A percentile compares a stretch with the other conserved stretches of the same genome.
These are phyloP conservation scores for Bhutanitis thaidina DNA, from an alignment of 2,888 invertebrate genomes.

Conservation along the genomic window DNA sequence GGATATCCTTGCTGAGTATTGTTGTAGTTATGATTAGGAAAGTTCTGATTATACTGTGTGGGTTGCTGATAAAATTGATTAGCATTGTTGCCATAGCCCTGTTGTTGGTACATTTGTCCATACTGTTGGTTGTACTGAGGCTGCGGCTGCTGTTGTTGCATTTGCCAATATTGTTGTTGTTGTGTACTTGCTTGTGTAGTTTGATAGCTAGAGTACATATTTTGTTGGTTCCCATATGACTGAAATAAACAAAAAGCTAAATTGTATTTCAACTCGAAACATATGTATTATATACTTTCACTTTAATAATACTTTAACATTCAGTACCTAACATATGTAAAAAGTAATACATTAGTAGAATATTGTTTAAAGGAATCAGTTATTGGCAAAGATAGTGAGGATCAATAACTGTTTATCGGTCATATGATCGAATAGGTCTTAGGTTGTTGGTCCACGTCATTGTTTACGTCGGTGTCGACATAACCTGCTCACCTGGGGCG, in stretches of 20 bases:
- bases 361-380: background rate
- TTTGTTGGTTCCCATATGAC: constrained; percentile 59
- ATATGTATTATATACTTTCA: background rate
- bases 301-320: background rate
- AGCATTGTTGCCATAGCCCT: constrained; percentile 49
- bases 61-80: constrained; percentile 56
- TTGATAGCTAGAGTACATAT: constrained; percentile 55
- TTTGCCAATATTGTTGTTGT: constrained; percentile 60
- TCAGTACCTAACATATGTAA: too few relatives aligned
- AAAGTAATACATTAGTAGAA: background rate
- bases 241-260: constrained; percentile 38
- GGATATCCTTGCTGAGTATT: constrained; percentile 46
- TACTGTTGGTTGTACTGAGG: constrained; percentile 67
- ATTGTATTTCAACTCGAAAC: background rate
- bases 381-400: background rate
- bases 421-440: constrained; percentile 34
- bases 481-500: constrained; percentile 66
- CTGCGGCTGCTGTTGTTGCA: constrained; percentile 34
- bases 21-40: constrained; percentile 44
- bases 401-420: constrained; percentile 31
- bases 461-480: constrained; percentile 58
- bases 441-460: constrained; percentile 60
- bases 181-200: constrained; percentile 30
- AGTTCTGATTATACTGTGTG: constrained; percentile 55
- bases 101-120: constrained; percentile 55